phyloP scores from a whole-genome alignment of 2,797 vertebrate genomes.

The Halcyon leucocephala region DNA sequence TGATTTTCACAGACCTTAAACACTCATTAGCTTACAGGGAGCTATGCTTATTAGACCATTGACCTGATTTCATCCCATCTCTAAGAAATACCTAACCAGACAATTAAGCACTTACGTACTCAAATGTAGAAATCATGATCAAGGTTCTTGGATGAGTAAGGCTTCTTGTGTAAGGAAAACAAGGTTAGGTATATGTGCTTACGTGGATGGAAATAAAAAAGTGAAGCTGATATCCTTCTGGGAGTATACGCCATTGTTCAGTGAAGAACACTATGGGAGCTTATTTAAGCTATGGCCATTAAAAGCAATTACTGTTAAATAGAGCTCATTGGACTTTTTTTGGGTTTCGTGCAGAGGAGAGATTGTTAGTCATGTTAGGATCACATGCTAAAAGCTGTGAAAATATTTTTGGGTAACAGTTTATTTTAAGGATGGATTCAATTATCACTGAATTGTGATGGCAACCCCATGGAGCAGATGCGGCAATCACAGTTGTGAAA shows the following conservation, averaged over 20 bases:
- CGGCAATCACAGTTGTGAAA: conserved; percentile 4
- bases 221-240: background rate
- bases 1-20: background rate
- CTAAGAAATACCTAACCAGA: background rate
- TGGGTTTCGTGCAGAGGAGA: background rate
- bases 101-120: background rate
- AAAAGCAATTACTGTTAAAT: background rate
- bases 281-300: background rate
- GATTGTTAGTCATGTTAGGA: conserved; percentile 28
- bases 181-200: background rate
- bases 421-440: conserved; percentile 43
- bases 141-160: background rate
- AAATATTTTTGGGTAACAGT: conserved; percentile 6
- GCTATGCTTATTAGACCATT: background rate
- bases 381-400: background rate
- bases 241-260: background rate
- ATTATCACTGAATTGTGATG: conserved; percentile 55
- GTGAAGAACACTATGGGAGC: background rate
- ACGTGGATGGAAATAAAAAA: background rate
- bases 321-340: background rate
- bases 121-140: background rate
- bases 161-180: background rate
- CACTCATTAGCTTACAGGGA: background rate
- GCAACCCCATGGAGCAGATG: background rate
- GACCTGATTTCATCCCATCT: background rate